Conservation (phyloP, 2,113 vertebrate genomes). For the Anser brachyrhynchus region DNA sequence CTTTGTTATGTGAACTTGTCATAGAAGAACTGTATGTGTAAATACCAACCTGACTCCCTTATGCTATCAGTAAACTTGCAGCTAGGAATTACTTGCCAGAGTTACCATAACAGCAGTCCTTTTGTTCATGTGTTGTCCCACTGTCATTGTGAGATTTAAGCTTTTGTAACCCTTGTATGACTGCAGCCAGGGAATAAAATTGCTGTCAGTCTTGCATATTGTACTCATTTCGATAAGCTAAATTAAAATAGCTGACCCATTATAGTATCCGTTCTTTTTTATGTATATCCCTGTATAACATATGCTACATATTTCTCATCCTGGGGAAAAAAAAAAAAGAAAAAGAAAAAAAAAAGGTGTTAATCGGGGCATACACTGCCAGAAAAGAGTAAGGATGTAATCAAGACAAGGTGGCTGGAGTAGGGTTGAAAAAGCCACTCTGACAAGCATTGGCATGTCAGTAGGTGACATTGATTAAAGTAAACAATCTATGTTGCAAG, state of each 20-base stretch:
- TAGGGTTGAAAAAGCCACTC: not conserved
- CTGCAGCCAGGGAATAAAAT: not conserved
- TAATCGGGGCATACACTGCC: not conserved
- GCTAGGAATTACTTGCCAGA: not conserved
- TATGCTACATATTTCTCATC: not conserved
- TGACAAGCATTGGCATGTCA: not conserved
- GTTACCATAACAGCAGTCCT: not conserved
- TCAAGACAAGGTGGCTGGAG: not conserved
- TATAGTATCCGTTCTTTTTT: not conserved
- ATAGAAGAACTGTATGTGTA: not conserved
- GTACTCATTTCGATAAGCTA: not conserved
- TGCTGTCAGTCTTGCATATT: not conserved
- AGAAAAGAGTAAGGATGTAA: not conserved
- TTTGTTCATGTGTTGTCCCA: not conserved
- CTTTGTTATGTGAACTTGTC: not conserved
- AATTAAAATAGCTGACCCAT: not conserved
- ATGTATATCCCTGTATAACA: not conserved
- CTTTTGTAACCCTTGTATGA: not conserved
- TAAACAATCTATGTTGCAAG: not conserved
- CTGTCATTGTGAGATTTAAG: not conserved
- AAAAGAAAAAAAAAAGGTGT: not conserved
- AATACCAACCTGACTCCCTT: not conserved
- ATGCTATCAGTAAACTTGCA: not conserved
- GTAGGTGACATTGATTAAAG: constrained; percentile 7
- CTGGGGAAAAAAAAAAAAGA: not conserved